Base-by-base conservation (phyloP, 2,113 vertebrate species). In the Syrrhaptes paradoxus region DNA sequence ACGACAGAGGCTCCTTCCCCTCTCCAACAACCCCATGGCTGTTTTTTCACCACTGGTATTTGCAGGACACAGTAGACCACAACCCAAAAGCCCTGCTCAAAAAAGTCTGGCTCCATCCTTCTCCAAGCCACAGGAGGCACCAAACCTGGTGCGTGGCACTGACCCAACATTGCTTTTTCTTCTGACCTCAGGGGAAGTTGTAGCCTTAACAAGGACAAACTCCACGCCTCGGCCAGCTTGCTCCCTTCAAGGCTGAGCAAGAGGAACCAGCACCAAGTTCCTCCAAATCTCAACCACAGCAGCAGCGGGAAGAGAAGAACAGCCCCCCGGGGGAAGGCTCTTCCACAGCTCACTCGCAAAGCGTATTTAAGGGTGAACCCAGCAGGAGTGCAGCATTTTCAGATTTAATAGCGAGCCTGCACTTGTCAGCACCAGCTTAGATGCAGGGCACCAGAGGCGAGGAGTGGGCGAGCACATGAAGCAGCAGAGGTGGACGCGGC, bases 321-420 rank as follows among this genome's bases (percentile, higher is more conserved):
- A 67, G 19, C 49, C 51, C 51, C 17, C 25, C n/a, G 7, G 2
- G 15, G 51, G 88, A 54, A 32, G 49, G 75, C 55, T 87, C 74
- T 91, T 85, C 72, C 31, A 63, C 70, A 84, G 86, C 76, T 93
- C 70, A 22, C 90, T 89, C 1, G 0, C 62, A 85, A 93, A 82
- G 45, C 3, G 0, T 45, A 63, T 73, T 93, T 89, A 71, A 87
- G 85, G 89, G 89, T 1, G 0, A 91, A n/a, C 93, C 32, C 94
- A 62, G 94, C 88, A 67, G 90, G 95, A 48, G n/a, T 2, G 1
- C 68, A 63, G 90, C 36, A 32, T 81, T 95, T 84, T 71, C 81
- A 70, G 82, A 71, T 85, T 78, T 95, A 95, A 93, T 67, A 92
- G 91, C 85, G 74, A 88, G 79, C 21, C 71, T 68, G 78, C 7